phyloP scores from a whole-genome alignment of 1,140 invertebrate species.

The Habropoda laboriosa region DNA sequence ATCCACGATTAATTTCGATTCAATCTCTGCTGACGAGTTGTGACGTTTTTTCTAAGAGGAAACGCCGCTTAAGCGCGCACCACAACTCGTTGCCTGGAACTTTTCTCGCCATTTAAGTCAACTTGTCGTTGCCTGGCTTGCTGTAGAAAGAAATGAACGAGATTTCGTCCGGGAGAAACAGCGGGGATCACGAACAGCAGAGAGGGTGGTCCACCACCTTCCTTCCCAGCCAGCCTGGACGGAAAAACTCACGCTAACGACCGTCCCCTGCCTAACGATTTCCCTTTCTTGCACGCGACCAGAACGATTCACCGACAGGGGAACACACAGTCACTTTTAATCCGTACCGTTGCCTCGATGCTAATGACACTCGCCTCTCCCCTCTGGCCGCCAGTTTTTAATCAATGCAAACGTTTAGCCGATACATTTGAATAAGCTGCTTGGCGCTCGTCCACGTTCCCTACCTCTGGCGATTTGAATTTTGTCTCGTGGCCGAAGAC shows the following conservation, averaged over 20 bases:
- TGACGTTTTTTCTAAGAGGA: too few species aligned
- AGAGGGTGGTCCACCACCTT: neutral
- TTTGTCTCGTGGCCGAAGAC: neutral
- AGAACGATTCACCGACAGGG: slow-evolving; percentile 14
- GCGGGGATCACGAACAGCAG: neutral
- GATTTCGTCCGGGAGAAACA: neutral
- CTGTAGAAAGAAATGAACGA: neutral
- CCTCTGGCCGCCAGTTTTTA: neutral
- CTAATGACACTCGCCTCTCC: slow-evolving; percentile 24
- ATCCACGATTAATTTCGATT: neutral
- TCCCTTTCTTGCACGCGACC: slow-evolving; percentile 35
- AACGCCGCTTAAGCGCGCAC: neutral
- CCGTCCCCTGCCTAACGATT: slow-evolving; percentile 41
- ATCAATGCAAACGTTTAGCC: slow-evolving; percentile 46
- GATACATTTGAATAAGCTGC: slow-evolving; percentile 26
- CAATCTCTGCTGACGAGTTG: neutral
- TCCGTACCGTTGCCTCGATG: slow-evolving; percentile 11
- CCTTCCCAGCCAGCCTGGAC: neutral
- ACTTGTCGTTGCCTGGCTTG: neutral
- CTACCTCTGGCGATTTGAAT: slow-evolving; percentile 3
- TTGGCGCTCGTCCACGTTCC: slow-evolving; percentile 1
- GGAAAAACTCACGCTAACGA: slow-evolving; percentile 47
- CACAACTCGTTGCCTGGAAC: neutral
- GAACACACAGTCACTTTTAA: slow-evolving; percentile 32
- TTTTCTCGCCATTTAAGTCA: slow-evolving; percentile 36